Percentiles rank a stretch among this genome's conserved stretches.
These are phyloP conservation scores for Meda fulgida DNA, from an alignment of 2,797 vertebrate species.

Conservation along the genomic window DNA sequence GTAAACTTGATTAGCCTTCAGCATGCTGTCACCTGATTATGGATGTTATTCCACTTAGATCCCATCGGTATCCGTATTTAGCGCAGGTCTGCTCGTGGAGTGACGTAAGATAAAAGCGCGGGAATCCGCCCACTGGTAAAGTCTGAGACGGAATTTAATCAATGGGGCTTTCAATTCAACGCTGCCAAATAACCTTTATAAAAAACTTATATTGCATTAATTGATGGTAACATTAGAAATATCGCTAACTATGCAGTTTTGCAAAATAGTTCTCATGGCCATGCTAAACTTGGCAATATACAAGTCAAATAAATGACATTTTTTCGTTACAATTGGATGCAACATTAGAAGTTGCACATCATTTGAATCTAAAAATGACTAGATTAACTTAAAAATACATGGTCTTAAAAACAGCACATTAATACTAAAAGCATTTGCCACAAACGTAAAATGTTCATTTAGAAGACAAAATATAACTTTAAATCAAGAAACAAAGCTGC, in stretches of 20 bases:
- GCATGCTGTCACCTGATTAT: constrained; percentile 28
- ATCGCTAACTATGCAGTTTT: background rate
- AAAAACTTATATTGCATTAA: background rate
- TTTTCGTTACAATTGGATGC: background rate
- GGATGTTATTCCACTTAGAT: constrained; percentile 49
- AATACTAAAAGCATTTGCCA: too few species aligned
- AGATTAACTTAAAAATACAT: background rate
- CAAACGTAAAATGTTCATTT: background rate
- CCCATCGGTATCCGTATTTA: constrained; percentile 61
- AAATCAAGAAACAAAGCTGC: background rate
- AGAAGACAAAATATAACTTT: background rate
- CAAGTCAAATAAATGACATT: background rate
- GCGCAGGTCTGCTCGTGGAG: constrained; percentile 47
- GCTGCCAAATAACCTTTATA: background rate
- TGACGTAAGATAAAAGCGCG: constrained; percentile 54
- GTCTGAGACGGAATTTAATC: constrained; percentile 1
- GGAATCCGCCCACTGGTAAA: constrained; percentile 51
- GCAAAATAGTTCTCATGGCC: background rate
- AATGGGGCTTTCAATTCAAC: background rate
- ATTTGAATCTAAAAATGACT: too few species aligned
- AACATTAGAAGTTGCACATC: background rate
- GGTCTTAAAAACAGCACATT: background rate
- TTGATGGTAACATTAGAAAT: background rate
- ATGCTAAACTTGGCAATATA: background rate
- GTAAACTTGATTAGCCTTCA: background rate